Evolutionary conservation across 2,797 vertebrate genomes (phyloP).

Genomic region (Gambusia yucatana): DNA sequence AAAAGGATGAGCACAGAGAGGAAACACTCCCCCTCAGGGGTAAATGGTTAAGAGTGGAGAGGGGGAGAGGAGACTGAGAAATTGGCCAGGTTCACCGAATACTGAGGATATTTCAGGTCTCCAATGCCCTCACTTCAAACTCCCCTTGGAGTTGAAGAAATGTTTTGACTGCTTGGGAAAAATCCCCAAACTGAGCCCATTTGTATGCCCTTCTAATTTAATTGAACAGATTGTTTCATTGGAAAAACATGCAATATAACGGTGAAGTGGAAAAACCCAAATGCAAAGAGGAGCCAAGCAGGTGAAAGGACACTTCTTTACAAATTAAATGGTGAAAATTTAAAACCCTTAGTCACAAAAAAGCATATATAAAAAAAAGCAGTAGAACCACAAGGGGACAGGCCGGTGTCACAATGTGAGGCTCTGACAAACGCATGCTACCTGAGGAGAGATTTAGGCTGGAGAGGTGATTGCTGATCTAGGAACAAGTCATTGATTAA

Average conservation of each 20-base stretch:
- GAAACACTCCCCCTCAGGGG: slow-evolving; percentile 68
- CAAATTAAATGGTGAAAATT: background rate
- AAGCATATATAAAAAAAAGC: background rate
- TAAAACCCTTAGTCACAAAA: background rate
- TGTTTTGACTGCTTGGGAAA: background rate
- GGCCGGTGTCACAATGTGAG: background rate
- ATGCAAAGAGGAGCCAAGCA: background rate
- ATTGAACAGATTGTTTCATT: background rate
- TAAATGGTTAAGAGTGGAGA: slow-evolving; percentile 32
- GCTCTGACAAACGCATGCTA: background rate
- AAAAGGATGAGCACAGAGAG: slow-evolving; percentile 67
- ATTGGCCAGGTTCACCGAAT: slow-evolving; percentile 38
- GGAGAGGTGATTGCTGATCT: background rate
- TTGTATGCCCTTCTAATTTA: background rate
- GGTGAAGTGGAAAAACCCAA: background rate
- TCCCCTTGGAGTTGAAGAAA: background rate
- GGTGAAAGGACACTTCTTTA: background rate
- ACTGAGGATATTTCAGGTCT: slow-evolving; percentile 2
- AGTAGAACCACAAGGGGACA: background rate
- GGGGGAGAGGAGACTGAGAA: slow-evolving; percentile 14
- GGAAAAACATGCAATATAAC: background rate
- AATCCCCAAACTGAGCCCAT: background rate
- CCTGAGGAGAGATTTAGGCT: background rate
- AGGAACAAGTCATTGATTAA: background rate
- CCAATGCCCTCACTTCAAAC: slow-evolving; percentile 5